Conservation (phyloP, 2,888 invertebrate species). For the Beris chalybata region DNA sequence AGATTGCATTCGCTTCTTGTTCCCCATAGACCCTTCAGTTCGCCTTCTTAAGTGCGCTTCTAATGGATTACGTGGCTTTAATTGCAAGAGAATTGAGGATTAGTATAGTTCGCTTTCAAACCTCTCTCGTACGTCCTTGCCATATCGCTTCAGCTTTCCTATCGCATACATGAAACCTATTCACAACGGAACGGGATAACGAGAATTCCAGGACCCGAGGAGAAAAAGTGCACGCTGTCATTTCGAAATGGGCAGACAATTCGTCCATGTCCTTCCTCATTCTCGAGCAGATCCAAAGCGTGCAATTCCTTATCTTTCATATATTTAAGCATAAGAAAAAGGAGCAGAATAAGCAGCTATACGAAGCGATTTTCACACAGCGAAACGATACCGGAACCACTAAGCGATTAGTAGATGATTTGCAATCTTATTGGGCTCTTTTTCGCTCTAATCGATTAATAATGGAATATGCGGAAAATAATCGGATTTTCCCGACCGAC, state of each 20-base stretch:
- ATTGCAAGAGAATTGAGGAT: slow-evolving; percentile 26
- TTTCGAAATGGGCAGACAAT: too few relatives aligned
- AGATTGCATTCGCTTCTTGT: slow-evolving; percentile 13
- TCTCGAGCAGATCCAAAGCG: too few relatives aligned
- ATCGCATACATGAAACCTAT: too few relatives aligned
- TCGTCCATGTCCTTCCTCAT: too few relatives aligned
- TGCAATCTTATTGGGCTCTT: slow-evolving; percentile 41
- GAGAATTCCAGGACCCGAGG: too few relatives aligned
- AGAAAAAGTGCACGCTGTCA: too few relatives aligned
- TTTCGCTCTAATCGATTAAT: slow-evolving; percentile 31
- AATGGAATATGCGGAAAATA: slow-evolving; percentile 31
- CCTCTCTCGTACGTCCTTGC: too few relatives aligned
- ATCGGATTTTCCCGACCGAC: slow-evolving; percentile 26
- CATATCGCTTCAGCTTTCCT: too few relatives aligned
- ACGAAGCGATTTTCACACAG: slow-evolving; percentile 5
- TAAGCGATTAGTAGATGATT: slow-evolving; percentile 41
- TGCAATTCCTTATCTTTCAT: too few relatives aligned
- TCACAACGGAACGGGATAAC: too few relatives aligned
- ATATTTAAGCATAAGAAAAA: too few relatives aligned
- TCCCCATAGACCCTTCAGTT: slow-evolving; percentile 1
- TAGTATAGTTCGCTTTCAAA: slow-evolving; percentile 25
- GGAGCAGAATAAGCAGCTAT: too few relatives aligned
- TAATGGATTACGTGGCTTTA: slow-evolving; percentile 30
- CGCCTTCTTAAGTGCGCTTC: slow-evolving; percentile 21
- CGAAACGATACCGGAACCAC: slow-evolving; percentile 12